Percentiles rank a stretch among this genome's conserved stretches.
phyloP scores from a whole-genome alignment of 2,113 vertebrate species.

The Numenius arquata region DNA sequence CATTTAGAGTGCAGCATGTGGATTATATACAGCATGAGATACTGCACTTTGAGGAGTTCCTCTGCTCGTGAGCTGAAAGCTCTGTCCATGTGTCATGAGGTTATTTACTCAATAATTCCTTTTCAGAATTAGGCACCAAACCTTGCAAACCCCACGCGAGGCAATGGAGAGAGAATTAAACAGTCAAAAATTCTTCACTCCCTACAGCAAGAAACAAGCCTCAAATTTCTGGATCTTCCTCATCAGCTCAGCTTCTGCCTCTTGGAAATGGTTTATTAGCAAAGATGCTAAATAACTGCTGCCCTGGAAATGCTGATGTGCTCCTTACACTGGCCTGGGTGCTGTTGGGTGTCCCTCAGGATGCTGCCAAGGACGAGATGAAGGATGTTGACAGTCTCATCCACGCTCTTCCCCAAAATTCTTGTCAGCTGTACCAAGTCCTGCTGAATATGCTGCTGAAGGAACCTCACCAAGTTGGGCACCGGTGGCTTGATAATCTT shows the following conservation, averaged over 20 bases:
- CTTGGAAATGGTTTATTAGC: neutral
- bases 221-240: neutral
- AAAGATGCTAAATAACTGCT: neutral
- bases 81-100: neutral
- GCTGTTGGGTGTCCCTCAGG: conserved; percentile 30
- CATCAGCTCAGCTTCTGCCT: neutral
- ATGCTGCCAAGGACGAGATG: conserved; percentile 82
- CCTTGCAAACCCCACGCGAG: accelerated
- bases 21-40: neutral
- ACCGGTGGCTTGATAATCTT: conserved; percentile 81
- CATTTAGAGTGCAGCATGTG: neutral
- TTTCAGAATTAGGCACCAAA: neutral
- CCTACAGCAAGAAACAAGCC: neutral
- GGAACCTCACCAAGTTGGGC: conserved; percentile 64
- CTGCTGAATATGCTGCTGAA: conserved; percentile 78
- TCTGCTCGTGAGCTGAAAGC: neutral
- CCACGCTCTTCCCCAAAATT: conserved; percentile 82
- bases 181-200: neutral
- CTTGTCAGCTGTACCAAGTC: conserved; percentile 81
- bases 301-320: neutral
- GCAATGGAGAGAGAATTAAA: neutral
- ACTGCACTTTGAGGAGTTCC: neutral
- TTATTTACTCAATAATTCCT: neutral
- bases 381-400: conserved; percentile 76
- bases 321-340: conserved; percentile 71